These are phyloP conservation scores for Iphiclides podalirius DNA, from an alignment of 2,888 invertebrate genomes.

Conservation along the genomic window DNA sequence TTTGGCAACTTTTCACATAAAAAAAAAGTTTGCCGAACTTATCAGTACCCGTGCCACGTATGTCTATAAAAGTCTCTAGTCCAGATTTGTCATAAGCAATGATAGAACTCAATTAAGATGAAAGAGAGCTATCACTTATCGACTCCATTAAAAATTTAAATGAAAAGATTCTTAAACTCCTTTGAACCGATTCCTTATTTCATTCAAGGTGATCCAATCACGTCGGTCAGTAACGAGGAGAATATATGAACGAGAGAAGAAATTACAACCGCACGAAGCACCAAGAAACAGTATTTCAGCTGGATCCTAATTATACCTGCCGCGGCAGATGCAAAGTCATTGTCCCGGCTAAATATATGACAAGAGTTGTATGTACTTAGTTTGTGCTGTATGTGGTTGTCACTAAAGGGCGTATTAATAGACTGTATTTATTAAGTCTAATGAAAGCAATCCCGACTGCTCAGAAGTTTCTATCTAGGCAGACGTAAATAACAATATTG, in stretches of 20 bases:
- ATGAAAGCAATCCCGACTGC: too few species aligned
- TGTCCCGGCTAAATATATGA: conserved; percentile 36
- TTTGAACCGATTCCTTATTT: background rate
- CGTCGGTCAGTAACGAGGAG: background rate
- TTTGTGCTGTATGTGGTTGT: background rate
- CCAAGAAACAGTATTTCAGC: background rate
- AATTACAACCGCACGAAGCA: background rate
- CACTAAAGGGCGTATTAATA: conserved; percentile 4
- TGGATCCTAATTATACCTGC: conserved; percentile 4
- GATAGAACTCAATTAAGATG: too few species aligned
- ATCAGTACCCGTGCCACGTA: too few species aligned
- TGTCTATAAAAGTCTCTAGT: too few species aligned
- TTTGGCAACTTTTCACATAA: too few species aligned
- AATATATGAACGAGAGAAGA: background rate
- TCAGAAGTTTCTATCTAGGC: too few species aligned
- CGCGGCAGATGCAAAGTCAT: conserved; percentile 32
- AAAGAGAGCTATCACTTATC: too few species aligned
- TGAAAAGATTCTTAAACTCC: too few species aligned
- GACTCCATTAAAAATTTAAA: too few species aligned
- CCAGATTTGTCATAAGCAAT: too few species aligned
- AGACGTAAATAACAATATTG: too few species aligned
- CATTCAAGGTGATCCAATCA: background rate
- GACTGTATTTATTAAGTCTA: conserved; percentile 11
- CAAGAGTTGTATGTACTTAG: background rate
- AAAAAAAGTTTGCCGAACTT: too few species aligned